Evolutionary conservation across 1,140 invertebrate genomes (phyloP).

Genomic region (Pachypeltis micranthus): DNA sequence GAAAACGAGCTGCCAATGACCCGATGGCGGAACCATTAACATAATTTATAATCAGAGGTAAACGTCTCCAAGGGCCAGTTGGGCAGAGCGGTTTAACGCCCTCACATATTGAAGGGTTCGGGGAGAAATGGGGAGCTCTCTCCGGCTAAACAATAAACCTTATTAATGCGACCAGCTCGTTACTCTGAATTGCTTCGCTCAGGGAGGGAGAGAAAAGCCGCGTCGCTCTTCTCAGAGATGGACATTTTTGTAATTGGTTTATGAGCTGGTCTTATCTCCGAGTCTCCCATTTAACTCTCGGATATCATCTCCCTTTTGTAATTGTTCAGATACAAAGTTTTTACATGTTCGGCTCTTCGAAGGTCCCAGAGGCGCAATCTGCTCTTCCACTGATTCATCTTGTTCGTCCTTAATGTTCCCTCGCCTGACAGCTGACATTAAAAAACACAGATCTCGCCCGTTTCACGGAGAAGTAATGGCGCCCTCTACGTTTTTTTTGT

Average conservation of each 20-base stretch:
- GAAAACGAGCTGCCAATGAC: too few species aligned
- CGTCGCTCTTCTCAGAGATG: too few species aligned
- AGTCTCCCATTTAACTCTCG: slow-evolving; percentile 9
- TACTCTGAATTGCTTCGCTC: slow-evolving; percentile 5
- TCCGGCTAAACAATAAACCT: slow-evolving; percentile 14
- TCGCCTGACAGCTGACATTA: slow-evolving; percentile 12
- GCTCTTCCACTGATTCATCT: slow-evolving; percentile 14
- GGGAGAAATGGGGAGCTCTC: too few species aligned
- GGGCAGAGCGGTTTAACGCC: neutral
- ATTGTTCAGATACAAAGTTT: slow-evolving; percentile 14
- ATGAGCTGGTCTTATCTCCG: slow-evolving; percentile 11
- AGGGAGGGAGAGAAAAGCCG: neutral
- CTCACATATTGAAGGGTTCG: slow-evolving; percentile 7
- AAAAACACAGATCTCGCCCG: slow-evolving; percentile 11
- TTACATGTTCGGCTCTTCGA: neutral
- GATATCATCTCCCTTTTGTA: slow-evolving; percentile 15
- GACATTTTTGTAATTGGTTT: slow-evolving; percentile 17
- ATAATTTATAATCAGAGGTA: slow-evolving; percentile 10
- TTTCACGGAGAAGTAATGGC: slow-evolving; percentile 2
- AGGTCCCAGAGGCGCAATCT: slow-evolving; percentile 13
- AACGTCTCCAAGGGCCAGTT: slow-evolving; percentile 12
- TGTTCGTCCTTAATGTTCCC: slow-evolving; percentile 8
- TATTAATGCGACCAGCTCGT: slow-evolving; percentile 9
- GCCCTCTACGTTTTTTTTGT: too few species aligned
- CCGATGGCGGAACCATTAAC: too few species aligned